phyloP scores from a whole-genome alignment of 2,113 vertebrate genomes.

The Ahaetulla prasina region DNA sequence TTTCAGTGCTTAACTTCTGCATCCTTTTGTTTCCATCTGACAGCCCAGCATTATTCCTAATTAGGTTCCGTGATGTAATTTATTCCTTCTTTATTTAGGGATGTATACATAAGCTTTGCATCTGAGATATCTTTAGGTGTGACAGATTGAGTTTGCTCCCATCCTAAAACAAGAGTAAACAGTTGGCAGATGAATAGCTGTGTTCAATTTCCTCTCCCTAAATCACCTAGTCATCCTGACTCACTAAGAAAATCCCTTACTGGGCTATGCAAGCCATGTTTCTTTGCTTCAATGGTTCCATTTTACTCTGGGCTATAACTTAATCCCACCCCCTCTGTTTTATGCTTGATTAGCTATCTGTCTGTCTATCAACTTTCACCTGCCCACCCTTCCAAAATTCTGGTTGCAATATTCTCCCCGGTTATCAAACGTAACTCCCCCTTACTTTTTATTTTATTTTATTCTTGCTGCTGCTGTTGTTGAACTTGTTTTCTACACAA shows the following conservation, averaged over 20 bases:
- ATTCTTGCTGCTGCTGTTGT: not conserved
- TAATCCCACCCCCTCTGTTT: not conserved
- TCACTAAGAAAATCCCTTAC: not conserved
- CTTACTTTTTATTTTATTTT: not conserved
- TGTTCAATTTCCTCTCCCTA: not conserved
- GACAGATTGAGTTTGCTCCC: not conserved
- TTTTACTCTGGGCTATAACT: not conserved
- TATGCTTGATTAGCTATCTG: not conserved
- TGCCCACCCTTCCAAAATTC: not conserved
- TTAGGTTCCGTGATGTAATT: not conserved
- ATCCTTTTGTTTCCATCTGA: not conserved
- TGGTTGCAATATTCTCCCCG: not conserved
- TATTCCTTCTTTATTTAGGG: not conserved
- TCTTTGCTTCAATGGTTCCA: not conserved
- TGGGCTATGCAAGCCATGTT: not conserved
- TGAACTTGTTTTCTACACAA: not conserved
- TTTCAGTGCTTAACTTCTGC: not conserved
- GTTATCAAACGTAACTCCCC: not conserved
- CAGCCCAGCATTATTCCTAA: not conserved
- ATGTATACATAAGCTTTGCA: not conserved
- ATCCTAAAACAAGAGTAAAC: not conserved
- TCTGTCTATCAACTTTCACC: not conserved
- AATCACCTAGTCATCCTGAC: not conserved
- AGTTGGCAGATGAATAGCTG: not conserved
- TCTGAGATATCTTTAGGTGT: not conserved